Percentiles rank a stretch among this genome's conserved stretches.
Conservation (phyloP, 2,113 vertebrate species). For the Ciconia maguari region DNA sequence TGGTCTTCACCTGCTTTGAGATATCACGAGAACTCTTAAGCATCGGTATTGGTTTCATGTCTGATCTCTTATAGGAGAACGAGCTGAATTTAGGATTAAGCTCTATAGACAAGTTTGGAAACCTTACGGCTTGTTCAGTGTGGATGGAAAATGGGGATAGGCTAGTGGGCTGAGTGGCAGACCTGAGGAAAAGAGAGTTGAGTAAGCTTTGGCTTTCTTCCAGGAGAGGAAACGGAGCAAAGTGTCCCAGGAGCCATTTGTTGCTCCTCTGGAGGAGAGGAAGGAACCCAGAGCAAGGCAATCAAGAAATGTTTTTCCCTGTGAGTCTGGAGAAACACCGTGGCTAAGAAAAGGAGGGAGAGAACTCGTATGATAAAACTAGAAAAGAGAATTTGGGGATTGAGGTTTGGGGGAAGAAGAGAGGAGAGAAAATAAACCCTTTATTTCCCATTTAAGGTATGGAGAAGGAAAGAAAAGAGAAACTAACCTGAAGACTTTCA, state of each 20-base stretch:
- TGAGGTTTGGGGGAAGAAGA: background rate
- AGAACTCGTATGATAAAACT: background rate
- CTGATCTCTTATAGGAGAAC: background rate
- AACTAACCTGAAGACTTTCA: background rate
- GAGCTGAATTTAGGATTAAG: slow-evolving; percentile 27
- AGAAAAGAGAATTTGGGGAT: background rate
- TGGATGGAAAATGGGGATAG: slow-evolving; percentile 24
- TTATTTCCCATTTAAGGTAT: background rate
- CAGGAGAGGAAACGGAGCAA: slow-evolving; percentile 3
- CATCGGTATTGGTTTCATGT: slow-evolving; percentile 11
- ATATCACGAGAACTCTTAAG: background rate
- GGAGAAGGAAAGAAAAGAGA: slow-evolving; percentile 12
- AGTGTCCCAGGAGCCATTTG: background rate
- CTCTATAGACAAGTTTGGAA: slow-evolving; percentile 47
- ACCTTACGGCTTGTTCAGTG: background rate
- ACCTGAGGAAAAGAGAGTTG: slow-evolving; percentile 22
- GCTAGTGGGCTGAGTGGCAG: slow-evolving; percentile 36
- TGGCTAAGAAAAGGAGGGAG: background rate
- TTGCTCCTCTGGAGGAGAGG: background rate
- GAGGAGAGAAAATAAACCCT: background rate
- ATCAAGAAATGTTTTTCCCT: background rate
- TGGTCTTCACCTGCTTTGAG: slow-evolving; percentile 53
- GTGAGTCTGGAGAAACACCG: background rate
- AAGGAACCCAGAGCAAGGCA: background rate
- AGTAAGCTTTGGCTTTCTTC: slow-evolving; percentile 15